Conservation (phyloP, 1,140 invertebrate genomes). For the Maniola jurtina region DNA sequence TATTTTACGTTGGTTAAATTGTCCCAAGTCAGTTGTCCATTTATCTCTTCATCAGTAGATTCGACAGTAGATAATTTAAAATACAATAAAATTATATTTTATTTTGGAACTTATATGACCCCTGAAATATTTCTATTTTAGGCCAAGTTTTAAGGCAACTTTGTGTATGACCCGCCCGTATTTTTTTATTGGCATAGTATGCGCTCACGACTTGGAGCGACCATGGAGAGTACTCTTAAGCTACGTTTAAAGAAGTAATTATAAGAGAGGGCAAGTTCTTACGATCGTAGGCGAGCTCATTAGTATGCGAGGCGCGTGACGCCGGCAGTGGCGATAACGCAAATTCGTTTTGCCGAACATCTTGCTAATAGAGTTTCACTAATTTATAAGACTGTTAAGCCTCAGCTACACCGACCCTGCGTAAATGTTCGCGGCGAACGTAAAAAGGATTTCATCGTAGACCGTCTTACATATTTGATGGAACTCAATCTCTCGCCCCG, state of each 20-base stretch:
- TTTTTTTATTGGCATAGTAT: too few relatives aligned
- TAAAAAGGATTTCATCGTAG: constrained; percentile 73
- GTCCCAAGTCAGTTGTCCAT: too few relatives aligned
- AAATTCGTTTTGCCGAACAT: constrained; percentile 77
- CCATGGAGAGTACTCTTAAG: constrained; percentile 25
- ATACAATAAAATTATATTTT: too few relatives aligned
- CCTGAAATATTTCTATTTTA: too few relatives aligned
- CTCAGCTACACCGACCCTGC: constrained; percentile 55
- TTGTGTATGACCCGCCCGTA: too few relatives aligned
- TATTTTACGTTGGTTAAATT: too few relatives aligned
- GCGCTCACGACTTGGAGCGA: too few relatives aligned
- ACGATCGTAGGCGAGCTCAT: constrained; percentile 49
- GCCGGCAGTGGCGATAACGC: constrained; percentile 72
- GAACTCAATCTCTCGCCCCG: constrained; percentile 61
- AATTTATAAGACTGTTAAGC: constrained; percentile 77
- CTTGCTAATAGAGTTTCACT: constrained; percentile 78
- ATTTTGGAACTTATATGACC: too few relatives aligned
- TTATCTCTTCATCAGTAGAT: too few relatives aligned
- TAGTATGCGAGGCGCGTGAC: constrained; percentile 68
- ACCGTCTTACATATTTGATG: constrained; percentile 74
- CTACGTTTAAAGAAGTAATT: constrained; percentile 76
- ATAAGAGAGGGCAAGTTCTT: constrained; percentile 61
- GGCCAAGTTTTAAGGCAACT: too few relatives aligned
- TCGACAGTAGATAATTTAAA: too few relatives aligned
- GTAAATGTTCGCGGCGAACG: constrained; percentile 68